Percentiles rank a stretch among this genome's conserved stretches.
These are phyloP conservation scores for Hippasteria phrygiana DNA, from an alignment of 53 echinoderm and acorn worm species.

Conservation along the genomic window DNA sequence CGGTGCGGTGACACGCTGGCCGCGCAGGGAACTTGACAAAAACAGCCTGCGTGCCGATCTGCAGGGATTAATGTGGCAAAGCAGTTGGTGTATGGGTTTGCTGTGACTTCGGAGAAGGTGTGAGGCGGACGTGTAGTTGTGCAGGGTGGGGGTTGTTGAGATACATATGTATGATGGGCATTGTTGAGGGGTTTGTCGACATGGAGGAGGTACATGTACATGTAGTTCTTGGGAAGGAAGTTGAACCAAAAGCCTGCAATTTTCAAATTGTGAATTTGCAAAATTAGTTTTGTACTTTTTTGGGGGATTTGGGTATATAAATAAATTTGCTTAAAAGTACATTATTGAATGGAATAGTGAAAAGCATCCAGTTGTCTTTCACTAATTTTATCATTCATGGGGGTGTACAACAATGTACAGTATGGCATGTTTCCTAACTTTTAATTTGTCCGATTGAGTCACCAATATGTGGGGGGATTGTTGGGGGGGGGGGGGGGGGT, in stretches of 20 bases:
- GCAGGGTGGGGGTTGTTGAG: not conserved
- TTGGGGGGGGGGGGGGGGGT: not conserved
- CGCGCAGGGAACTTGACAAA: not conserved
- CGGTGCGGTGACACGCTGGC: not conserved
- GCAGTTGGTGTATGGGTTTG: not conserved
- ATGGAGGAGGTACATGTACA: not conserved
- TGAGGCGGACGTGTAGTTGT: not conserved
- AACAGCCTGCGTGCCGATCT: not conserved
- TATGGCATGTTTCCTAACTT: no score
- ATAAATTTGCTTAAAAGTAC: no score
- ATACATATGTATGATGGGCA: constrained; percentile 20
- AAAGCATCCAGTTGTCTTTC: no score
- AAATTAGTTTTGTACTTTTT: no score
- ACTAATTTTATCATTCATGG: no score
- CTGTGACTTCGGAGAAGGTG: not conserved
- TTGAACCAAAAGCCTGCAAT: no score
- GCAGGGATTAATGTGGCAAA: not conserved
- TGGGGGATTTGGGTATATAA: no score
- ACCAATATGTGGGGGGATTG: not conserved
- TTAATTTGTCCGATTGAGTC: no score
- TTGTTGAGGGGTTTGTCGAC: constrained; percentile 12
- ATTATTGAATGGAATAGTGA: no score
- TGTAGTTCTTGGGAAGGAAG: constrained; percentile 16
- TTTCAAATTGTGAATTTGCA: no score
- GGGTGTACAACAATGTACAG: no score